Conservation (phyloP, 2,113 vertebrate species). For the Cricetomys ansorgei region DNA sequence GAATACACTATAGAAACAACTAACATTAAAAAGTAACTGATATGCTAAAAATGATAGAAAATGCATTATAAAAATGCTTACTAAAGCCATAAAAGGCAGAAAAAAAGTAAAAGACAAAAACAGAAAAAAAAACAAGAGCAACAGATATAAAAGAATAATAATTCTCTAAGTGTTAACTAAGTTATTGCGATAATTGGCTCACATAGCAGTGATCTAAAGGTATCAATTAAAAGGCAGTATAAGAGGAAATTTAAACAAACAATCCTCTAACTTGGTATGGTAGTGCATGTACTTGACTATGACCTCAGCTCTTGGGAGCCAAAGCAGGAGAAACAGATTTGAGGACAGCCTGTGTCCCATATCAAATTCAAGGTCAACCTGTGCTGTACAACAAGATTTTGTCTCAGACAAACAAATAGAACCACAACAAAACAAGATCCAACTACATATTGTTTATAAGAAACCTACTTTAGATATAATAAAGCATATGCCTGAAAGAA, state of each 20-base stretch:
- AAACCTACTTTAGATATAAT: not conserved
- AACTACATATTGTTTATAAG: not conserved
- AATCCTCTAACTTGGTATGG: not conserved
- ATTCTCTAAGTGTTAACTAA: not conserved
- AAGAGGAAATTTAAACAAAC: not conserved
- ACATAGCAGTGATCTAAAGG: not conserved
- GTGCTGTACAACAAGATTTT: not conserved
- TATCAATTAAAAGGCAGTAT: not conserved
- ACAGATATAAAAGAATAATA: not conserved
- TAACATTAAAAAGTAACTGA: not conserved
- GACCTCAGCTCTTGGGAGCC: not conserved
- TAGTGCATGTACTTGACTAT: not conserved
- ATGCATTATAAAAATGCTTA: not conserved
- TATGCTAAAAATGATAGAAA: not conserved
- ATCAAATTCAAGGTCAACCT: not conserved
- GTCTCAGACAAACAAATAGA: not conserved
- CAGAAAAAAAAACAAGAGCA: not conserved
- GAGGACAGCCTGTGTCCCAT: not conserved
- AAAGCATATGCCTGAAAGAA: not conserved
- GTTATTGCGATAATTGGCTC: not conserved
- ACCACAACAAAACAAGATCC: not conserved
- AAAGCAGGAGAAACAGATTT: not conserved
- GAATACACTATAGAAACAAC: not conserved
- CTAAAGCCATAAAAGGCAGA: not conserved
- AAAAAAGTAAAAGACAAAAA: not conserved